Evolutionary conservation across 2,113 vertebrate genomes (phyloP).

Genomic region (Ailurus styani): DNA sequence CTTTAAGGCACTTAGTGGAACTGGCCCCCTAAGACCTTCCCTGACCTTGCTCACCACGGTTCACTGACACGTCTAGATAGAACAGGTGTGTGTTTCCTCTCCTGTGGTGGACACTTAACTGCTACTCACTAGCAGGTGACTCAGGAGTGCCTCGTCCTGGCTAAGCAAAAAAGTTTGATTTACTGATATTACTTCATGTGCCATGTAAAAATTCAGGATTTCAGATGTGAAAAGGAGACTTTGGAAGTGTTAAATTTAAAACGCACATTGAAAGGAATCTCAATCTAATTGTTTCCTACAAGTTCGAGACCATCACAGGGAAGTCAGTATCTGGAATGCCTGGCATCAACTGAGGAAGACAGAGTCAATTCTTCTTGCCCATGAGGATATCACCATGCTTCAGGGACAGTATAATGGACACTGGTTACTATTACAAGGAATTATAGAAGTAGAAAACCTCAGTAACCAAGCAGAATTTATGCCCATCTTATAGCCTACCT

Average conservation of each 20-base stretch:
- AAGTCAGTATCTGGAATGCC: background rate
- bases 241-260: background rate
- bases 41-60: background rate
- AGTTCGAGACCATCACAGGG: background rate
- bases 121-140: background rate
- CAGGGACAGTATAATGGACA: background rate
- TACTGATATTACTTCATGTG: background rate
- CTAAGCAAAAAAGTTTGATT: background rate
- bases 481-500: background rate
- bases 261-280: background rate
- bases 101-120: background rate
- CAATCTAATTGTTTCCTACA: background rate
- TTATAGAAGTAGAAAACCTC: background rate
- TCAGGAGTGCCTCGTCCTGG: background rate
- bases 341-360: background rate
- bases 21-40: background rate
- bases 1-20: background rate
- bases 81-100: background rate
- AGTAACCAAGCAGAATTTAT: background rate
- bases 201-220: background rate
- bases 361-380: background rate
- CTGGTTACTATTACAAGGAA: background rate
- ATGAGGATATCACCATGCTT: background rate
- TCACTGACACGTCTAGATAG: background rate
- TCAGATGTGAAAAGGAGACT: background rate